Conservation (phyloP, 2,888 invertebrate species). For the Brachypterus glaber region DNA sequence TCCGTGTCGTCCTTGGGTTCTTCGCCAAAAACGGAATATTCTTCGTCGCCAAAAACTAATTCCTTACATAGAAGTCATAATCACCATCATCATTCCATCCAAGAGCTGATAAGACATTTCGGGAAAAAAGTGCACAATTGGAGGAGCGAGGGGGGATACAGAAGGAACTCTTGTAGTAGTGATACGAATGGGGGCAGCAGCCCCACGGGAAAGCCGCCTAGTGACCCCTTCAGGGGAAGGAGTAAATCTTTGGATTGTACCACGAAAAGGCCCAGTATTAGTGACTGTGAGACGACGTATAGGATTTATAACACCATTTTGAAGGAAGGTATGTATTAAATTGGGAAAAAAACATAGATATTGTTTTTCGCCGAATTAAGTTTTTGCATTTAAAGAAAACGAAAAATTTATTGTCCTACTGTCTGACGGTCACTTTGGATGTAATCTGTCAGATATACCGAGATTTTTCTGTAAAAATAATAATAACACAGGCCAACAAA, state of each 20-base stretch:
- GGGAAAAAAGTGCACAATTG: conserved; percentile 67
- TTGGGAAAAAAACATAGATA: too few species aligned
- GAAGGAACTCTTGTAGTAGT: conserved; percentile 39
- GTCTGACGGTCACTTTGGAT: too few species aligned
- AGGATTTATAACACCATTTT: conserved; percentile 72
- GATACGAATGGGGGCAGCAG: conserved; percentile 41
- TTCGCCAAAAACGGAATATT: conserved; percentile 24
- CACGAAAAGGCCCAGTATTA: conserved; percentile 46
- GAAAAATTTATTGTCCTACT: too few species aligned
- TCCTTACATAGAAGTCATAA: conserved; percentile 28
- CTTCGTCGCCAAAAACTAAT: conserved; percentile 20
- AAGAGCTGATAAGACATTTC: conserved; percentile 66
- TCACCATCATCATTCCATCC: conserved; percentile 57
- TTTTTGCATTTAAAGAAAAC: too few species aligned
- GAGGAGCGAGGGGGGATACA: conserved; percentile 43
- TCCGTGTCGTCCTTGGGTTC: conserved; percentile 23
- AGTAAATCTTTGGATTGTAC: conserved; percentile 68
- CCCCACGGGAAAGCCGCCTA: conserved; percentile 46
- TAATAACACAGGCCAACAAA: too few species aligned
- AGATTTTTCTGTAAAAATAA: too few species aligned
- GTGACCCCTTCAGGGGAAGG: conserved; percentile 64
- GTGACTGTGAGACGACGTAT: conserved; percentile 74
- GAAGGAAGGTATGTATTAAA: conserved; percentile 52
- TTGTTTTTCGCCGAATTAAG: too few species aligned
- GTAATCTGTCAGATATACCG: too few species aligned